Base-by-base conservation (phyloP, 2,888 invertebrate species). In the Tetropium fuscum region DNA sequence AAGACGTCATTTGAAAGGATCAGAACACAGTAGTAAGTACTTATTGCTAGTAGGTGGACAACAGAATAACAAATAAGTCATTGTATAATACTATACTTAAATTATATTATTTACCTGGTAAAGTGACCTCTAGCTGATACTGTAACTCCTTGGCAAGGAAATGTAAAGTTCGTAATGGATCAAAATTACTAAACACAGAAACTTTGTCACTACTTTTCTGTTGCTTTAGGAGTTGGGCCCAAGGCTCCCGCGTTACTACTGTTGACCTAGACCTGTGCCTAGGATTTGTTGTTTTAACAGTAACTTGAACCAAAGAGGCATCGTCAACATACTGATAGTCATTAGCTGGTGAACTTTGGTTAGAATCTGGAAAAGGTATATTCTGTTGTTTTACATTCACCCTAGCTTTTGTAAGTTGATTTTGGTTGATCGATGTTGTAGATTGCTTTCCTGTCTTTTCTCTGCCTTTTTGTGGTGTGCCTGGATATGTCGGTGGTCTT, bases 91-190 rank as follows among this genome's bases (percentile, higher is more conserved):
- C n/a, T n/a, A n/a, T n/a, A n/a, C n/a, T n/a, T n/a, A n/a, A n/a
- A n/a, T n/a, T n/a, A n/a, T n/a, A n/a, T 11, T 44, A 22, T 1
- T 71, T 72, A 80, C 80, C 71, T 61, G 77, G 74, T 11, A 75
- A 36, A 56, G 66, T 44, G 15, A 66, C 60, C 47, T 74, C 68
- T 13, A 82, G 53, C 59, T 79, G 78, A 13, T 69, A 71, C 44
- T 79, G 75, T 47, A 82, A 64, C 62, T 82, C 82, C 57, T 77
- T 79, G 1, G 79, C 75, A 22, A 82, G 68, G 68, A 81, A 81
- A 68, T 82, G 81, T 47, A 82, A 57, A 1, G 81, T 81, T 5
- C 81, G 65, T 47, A 82, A 68, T 0, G 82, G 81, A 68, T 82
- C 81, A 65, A 79, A 81, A 61, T 71, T 75, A 48, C 73, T 74